phyloP scores from a whole-genome alignment of 2,888 invertebrate genomes.

The Parnassius orleans region DNA sequence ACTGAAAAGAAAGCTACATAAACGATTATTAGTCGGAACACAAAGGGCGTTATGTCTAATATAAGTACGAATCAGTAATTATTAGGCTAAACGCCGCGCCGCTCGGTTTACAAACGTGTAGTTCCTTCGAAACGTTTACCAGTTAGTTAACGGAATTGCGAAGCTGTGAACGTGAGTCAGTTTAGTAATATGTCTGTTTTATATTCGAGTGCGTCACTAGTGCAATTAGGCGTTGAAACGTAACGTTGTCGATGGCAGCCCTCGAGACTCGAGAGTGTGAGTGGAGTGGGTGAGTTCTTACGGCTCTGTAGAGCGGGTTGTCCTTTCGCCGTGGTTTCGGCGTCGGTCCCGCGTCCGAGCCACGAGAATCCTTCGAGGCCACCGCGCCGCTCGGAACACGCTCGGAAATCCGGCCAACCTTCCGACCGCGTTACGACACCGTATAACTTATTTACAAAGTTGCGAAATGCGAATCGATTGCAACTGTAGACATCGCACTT shows the following conservation, averaged over 20 bases:
- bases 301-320: constrained; percentile 26
- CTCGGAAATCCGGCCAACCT: constrained; percentile 82
- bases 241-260: neutral
- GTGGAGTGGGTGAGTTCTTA: constrained; percentile 2
- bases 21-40: neutral
- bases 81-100: neutral
- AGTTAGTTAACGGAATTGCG: constrained; percentile 68
- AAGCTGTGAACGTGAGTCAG: constrained; percentile 66
- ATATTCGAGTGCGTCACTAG: constrained; percentile 55
- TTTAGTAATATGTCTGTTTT: constrained; percentile 59
- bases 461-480: constrained; percentile 80
- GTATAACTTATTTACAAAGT: constrained; percentile 77
- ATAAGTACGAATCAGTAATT: neutral
- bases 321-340: constrained; percentile 37
- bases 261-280: constrained; percentile 3
- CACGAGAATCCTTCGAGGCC: constrained; percentile 77
- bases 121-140: constrained; percentile 34
- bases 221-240: constrained; percentile 31
- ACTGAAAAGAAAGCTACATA: constrained; percentile 11
- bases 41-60: constrained; percentile 3
- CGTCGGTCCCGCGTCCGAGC: constrained; percentile 56
- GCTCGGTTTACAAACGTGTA: constrained; percentile 31
- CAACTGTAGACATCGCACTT: constrained; percentile 78
- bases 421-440: constrained; percentile 79
- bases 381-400: constrained; percentile 74